Evolutionary conservation across 2,888 invertebrate genomes (phyloP), one percentile per base, ranked within the genome.

Genomic region (Tribolium freemani): DNA sequence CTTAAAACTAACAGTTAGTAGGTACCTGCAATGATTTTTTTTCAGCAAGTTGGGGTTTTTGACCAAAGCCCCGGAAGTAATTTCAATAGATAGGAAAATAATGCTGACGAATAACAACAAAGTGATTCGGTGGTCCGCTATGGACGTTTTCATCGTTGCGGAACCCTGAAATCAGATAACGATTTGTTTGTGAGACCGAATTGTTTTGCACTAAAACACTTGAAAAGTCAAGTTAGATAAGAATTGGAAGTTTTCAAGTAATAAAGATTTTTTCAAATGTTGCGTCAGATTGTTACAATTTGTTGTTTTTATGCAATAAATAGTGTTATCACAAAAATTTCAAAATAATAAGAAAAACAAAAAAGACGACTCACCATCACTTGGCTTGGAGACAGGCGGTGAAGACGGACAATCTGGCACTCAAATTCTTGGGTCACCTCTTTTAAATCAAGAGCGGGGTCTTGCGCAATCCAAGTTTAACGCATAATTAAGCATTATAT

Each of bases 351-450:
- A 26, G 26, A 26, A 26, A 26, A 26, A 3, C 26, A 26, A 26
- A 26, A 26, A 26, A 26, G 26, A 38, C 38, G 6, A 26, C 61
- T 16, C 46, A 61, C 61, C 61, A 61, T 61, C 1, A 13, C n/a
- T 8, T 11, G 30, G 4, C 44, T 13, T 11, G 30, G 11, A 50
- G 48, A 61, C 45, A 38, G 9, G 46, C 20, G 45, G 6, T n/a
- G 46, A 60, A 13, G 48, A 13, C 48, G 21, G 21, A 5, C 31
- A n/a, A 48, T 30, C 5, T 26, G 30, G 10, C 21, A 48, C 61
- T 48, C 48, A 46, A 61, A 61, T 30, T 61, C 48, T 31, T 50
- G 61, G 5, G 56, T 30, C 61, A 46, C 66, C 66, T 54, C 66
- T 67, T 67, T 54, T 67, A 67, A 56, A 54, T 16, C 16, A 11